Percentiles rank a stretch among this genome's conserved stretches.
Conservation (phyloP, 2,888 invertebrate species). For the Trissonchulus latispiculum region DNA sequence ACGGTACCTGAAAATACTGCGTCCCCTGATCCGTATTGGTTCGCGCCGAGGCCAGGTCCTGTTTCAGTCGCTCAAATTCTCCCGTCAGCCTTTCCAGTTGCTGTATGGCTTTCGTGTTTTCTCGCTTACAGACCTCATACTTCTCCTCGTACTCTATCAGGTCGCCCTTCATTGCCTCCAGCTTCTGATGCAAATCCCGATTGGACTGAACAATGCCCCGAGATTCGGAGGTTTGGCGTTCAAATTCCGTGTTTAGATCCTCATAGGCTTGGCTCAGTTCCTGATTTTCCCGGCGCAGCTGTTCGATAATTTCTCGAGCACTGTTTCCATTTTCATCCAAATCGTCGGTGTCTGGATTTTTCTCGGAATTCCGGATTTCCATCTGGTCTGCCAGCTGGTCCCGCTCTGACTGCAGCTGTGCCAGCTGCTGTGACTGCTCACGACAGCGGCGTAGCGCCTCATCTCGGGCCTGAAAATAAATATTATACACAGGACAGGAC, state of each 20-base stretch:
- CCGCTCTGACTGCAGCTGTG: neutral
- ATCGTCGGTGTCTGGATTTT: no score
- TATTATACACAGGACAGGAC: no score
- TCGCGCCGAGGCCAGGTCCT: no score
- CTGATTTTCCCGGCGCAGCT: conserved; percentile 25
- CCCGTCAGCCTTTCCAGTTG: conserved; percentile 30
- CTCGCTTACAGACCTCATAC: conserved; percentile 35
- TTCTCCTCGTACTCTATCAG: conserved; percentile 37
- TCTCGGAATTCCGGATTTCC: neutral
- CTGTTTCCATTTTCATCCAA: neutral
- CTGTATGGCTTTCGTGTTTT: conserved; percentile 32
- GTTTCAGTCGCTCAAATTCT: neutral
- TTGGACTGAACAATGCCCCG: conserved; percentile 20
- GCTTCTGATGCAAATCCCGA: conserved; percentile 13
- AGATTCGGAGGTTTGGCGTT: conserved; percentile 28
- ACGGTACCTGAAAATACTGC: no score
- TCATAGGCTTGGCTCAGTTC: conserved; percentile 34
- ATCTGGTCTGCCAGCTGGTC: neutral
- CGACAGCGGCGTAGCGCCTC: no score
- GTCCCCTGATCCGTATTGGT: neutral
- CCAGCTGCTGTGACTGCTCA: neutral
- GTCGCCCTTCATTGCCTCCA: conserved; percentile 33
- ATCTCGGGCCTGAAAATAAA: no score
- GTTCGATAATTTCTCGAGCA: neutral
- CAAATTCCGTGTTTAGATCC: conserved; percentile 34